Evolutionary conservation across 2,888 invertebrate genomes (phyloP).

Genomic region (Agonum fuliginosum): DNA sequence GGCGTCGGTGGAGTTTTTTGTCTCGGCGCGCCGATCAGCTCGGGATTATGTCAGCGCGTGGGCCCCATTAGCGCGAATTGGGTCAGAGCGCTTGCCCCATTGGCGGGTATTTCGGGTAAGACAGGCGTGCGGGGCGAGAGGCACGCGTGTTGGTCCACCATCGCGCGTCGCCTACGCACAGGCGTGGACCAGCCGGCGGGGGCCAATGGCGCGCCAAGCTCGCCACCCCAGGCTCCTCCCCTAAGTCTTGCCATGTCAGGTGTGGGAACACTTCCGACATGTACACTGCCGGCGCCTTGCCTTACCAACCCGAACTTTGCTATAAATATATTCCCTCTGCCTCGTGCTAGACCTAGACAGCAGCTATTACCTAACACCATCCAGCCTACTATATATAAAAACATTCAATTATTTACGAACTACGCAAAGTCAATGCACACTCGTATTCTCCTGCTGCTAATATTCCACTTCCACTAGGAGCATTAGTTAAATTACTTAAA

Average conservation of each 20-base stretch:
- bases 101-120: slow-evolving; percentile 50
- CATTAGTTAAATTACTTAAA: no score
- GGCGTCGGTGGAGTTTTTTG: slow-evolving; percentile 7
- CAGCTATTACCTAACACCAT: no score
- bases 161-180: slow-evolving; percentile 65
- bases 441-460: no score
- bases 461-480: no score
- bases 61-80: slow-evolving; percentile 33
- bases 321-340: background rate
- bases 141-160: slow-evolving; percentile 61
- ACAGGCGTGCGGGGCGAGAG: slow-evolving; percentile 7
- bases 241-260: slow-evolving; percentile 19
- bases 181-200: slow-evolving; percentile 64
- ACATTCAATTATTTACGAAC: background rate
- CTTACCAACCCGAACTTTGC: no score
- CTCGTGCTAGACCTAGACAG: background rate
- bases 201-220: slow-evolving; percentile 61
- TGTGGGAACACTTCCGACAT: slow-evolving; percentile 15
- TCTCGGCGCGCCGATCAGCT: background rate
- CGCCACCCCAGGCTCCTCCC: slow-evolving; percentile 42
- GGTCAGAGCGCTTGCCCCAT: slow-evolving; percentile 52
- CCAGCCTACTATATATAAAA: background rate
- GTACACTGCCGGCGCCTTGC: no score
- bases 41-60: background rate
- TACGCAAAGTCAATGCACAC: no score